A percentile compares a stretch with the other conserved stretches of the same genome.
These are phyloP conservation scores for Atherinomorus stipes DNA, from an alignment of 2,113 vertebrate species.

Conservation along the genomic window DNA sequence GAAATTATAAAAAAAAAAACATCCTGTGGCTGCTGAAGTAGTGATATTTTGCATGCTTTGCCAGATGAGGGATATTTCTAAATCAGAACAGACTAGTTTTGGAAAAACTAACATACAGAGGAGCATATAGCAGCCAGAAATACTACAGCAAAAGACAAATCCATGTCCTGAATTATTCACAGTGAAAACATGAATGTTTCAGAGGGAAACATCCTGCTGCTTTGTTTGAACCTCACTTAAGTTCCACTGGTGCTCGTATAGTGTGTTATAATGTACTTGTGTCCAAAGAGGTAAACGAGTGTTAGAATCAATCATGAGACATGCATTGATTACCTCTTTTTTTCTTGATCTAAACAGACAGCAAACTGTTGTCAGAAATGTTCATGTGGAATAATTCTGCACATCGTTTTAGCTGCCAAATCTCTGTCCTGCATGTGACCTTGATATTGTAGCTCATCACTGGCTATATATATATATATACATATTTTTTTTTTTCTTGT, in stretches of 20 bases:
- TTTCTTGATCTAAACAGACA: not conserved
- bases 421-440: constrained; percentile 45
- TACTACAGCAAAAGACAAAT: constrained; percentile 38
- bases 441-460: constrained; percentile 46
- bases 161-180: constrained; percentile 70
- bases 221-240: constrained; percentile 36
- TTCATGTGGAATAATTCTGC: not conserved
- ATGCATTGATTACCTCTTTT: not conserved
- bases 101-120: not conserved
- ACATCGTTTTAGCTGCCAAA: constrained; percentile 15
- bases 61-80: not conserved
- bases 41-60: not conserved
- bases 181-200: constrained; percentile 64
- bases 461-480: constrained; percentile 68
- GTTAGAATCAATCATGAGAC: not conserved
- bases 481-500: constrained; percentile 37
- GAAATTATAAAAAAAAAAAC: not conserved
- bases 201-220: constrained; percentile 47
- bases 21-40: too few species aligned
- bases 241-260: constrained; percentile 7
- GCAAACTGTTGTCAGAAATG: not conserved
- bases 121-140: constrained; percentile 31
- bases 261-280: constrained; percentile 1
- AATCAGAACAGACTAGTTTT: not conserved
- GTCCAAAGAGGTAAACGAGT: not conserved